A percentile compares a stretch with the other conserved stretches of the same genome.
phyloP scores from a whole-genome alignment of 2,888 invertebrate genomes.

The Neoaliturus tenellus region DNA sequence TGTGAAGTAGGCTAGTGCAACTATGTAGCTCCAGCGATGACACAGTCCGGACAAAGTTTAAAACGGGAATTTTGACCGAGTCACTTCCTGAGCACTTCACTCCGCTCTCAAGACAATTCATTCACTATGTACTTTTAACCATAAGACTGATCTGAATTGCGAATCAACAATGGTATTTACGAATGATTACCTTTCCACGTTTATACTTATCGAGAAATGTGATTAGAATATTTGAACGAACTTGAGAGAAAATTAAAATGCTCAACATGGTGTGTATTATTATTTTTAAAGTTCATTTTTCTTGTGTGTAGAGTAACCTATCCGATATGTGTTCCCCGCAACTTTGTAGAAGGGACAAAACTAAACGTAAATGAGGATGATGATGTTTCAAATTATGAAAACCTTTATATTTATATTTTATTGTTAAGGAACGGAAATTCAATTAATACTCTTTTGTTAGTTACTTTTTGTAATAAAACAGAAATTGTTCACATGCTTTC shows the following conservation, averaged over 20 bases:
- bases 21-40: background rate
- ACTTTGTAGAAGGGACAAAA: background rate
- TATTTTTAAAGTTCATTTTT: background rate
- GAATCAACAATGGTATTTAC: background rate
- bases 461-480: too few relatives aligned
- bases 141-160: slow-evolving; percentile 1
- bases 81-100: background rate
- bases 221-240: background rate
- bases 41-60: background rate
- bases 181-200: background rate
- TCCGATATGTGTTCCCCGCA: background rate
- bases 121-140: slow-evolving; percentile 1
- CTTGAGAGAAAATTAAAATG: background rate
- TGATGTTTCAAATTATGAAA: background rate
- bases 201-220: background rate
- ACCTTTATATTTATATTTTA: background rate
- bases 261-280: background rate
- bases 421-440: too few relatives aligned
- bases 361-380: background rate
- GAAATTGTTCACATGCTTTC: too few relatives aligned
- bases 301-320: background rate
- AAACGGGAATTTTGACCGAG: background rate
- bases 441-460: too few relatives aligned
- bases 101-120: background rate
- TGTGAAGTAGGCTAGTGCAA: slow-evolving; percentile 1